Conservation (phyloP, 2,888 invertebrate genomes). For the Geotrupes spiniger region DNA sequence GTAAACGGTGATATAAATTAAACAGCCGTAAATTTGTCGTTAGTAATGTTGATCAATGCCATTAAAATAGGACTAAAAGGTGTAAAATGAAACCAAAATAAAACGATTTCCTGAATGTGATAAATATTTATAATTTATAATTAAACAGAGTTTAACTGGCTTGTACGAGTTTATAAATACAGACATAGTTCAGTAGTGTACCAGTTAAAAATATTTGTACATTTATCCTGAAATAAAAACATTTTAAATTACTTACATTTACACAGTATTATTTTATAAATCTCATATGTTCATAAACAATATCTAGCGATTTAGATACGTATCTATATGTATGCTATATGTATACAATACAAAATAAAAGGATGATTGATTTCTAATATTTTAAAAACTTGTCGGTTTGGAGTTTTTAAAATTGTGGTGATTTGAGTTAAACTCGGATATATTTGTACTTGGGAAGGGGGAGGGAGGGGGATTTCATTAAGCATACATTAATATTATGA, state of each 20-base stretch:
- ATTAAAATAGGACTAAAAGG: not conserved
- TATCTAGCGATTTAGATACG: conserved; percentile 37
- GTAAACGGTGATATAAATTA: conserved; percentile 17
- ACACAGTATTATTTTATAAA: conserved; percentile 37
- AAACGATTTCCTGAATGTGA: conserved; percentile 39
- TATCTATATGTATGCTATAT: conserved; percentile 32
- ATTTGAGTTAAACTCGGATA: conserved; percentile 28
- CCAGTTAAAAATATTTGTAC: conserved; percentile 52
- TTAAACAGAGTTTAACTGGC: conserved; percentile 51
- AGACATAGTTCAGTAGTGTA: conserved; percentile 45
- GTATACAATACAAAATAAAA: conserved; percentile 19
- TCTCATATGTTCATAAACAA: conserved; percentile 27
- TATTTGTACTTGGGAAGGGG: conserved; percentile 39
- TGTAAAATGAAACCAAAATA: conserved; percentile 17
- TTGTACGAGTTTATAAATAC: conserved; percentile 50
- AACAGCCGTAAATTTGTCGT: conserved; percentile 18
- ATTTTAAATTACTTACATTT: conserved; percentile 47
- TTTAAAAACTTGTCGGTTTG: not conserved
- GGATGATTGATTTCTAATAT: not conserved
- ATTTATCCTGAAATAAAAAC: conserved; percentile 49
- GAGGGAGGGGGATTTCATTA: conserved; percentile 23
- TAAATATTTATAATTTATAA: conserved; percentile 53
- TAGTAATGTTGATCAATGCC: not conserved
- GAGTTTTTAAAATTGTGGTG: conserved; percentile 3
- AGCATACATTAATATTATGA: conserved; percentile 31